Conservation (phyloP, 1,140 invertebrate species). For the Caenorhabditis brenneri region DNA sequence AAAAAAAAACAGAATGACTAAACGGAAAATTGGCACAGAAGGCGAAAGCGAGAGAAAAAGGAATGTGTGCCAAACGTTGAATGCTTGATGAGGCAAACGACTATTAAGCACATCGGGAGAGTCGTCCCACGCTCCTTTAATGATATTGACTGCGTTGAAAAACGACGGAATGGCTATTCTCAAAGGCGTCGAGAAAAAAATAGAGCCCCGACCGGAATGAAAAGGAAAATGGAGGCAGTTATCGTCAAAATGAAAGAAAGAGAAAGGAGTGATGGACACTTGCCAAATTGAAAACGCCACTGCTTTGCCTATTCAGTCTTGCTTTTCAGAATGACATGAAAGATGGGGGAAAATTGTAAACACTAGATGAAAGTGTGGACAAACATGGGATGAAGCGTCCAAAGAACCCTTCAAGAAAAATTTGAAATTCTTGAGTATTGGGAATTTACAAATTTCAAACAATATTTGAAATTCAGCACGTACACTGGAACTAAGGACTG, state of each 20-base stretch:
- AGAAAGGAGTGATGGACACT: not conserved
- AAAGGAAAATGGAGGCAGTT: not conserved
- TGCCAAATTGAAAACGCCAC: not conserved
- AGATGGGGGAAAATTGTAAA: not conserved
- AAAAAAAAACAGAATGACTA: not conserved
- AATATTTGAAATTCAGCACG: too few relatives aligned
- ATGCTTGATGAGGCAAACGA: constrained; percentile 2
- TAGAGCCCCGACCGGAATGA: not conserved
- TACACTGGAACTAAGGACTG: too few relatives aligned
- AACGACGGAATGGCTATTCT: not conserved
- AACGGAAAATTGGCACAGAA: not conserved
- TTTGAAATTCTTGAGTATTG: too few relatives aligned
- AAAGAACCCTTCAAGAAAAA: too few relatives aligned
- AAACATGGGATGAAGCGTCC: too few relatives aligned
- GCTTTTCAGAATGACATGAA: not conserved
- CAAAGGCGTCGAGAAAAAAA: not conserved
- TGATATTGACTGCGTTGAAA: not conserved
- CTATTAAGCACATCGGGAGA: not conserved
- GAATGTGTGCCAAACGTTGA: not conserved
- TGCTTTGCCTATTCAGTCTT: not conserved
- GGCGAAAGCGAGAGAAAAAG: not conserved
- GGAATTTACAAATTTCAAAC: too few relatives aligned
- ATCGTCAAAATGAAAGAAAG: not conserved
- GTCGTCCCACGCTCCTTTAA: not conserved
- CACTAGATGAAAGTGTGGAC: too few relatives aligned